These are phyloP conservation scores for Cynopterus sphinx DNA, from an alignment of 2,797 vertebrate genomes.

Conservation along the genomic window DNA sequence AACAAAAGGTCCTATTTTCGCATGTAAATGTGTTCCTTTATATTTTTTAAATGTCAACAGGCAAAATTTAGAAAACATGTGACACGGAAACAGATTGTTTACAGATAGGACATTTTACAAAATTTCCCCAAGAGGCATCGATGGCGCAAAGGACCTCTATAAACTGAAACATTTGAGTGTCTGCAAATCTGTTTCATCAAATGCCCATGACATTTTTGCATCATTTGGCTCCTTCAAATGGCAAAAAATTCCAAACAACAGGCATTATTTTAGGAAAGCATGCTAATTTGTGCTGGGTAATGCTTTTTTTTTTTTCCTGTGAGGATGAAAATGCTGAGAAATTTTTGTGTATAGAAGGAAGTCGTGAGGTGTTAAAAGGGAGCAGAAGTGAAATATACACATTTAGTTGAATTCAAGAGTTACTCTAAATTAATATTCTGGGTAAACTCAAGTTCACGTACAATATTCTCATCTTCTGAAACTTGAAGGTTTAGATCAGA, in stretches of 20 bases:
- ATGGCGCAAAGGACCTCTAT: not conserved
- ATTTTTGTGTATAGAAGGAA: not conserved
- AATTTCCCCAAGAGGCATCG: slow-evolving; percentile 43
- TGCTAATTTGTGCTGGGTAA: not conserved
- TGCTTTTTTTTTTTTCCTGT: not conserved
- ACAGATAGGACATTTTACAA: slow-evolving; percentile 25
- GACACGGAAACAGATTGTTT: slow-evolving; percentile 51
- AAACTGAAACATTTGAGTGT: slow-evolving; percentile 10
- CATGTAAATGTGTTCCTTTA: slow-evolving; percentile 37
- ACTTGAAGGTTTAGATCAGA: not conserved
- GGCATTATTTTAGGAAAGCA: not conserved
- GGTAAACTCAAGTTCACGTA: not conserved
- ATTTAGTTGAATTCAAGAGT: not conserved
- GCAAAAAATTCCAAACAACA: slow-evolving; percentile 32
- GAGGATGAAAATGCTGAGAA: not conserved
- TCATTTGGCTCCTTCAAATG: slow-evolving; percentile 43
- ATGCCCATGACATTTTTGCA: slow-evolving; percentile 21
- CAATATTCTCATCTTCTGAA: slow-evolving; percentile 11
- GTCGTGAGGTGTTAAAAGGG: not conserved
- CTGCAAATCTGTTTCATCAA: slow-evolving; percentile 40
- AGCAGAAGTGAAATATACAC: not conserved
- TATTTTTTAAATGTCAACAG: slow-evolving; percentile 60
- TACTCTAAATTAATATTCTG: not conserved
- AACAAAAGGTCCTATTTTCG: slow-evolving; percentile 47
- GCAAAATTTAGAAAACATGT: slow-evolving; percentile 63